Base-by-base conservation (phyloP, 2,888 invertebrate genomes). In the Thera obeliscata region DNA sequence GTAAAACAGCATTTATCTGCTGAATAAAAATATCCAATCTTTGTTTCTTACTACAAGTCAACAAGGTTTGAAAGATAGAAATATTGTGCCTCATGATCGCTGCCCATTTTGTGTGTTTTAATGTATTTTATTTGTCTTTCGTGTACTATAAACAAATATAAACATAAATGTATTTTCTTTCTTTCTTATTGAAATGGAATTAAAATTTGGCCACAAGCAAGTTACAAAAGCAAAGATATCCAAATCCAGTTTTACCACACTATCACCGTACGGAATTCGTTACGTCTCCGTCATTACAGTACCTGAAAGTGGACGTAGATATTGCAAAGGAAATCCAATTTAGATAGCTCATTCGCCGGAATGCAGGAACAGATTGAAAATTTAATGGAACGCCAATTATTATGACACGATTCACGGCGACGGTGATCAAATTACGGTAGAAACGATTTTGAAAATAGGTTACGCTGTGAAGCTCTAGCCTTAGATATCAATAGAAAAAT, bases 371-470 rank as follows among this genome's bases (percentile, higher is more conserved):
- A 72, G 75, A 73, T 72, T 75, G 75, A 72, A 70, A 80, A 85
- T 85, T 82, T 83, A 87, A 87, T 87, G 80, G 83, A 83, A 81
- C 79, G 80, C 78, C 86, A 85, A 86, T 87, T 87, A 87, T 69
- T 87, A 87, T 69, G 69, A 72, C 33, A 59, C 43, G 67, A 64
- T 66, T 69, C 54, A 67, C 38, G 65, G 48, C 22, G 56, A n/a
- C 35, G 35, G 33, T 61, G 38, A 61, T 55, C 54, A 59, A 36
- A 56, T 61, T 48, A 48, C 36, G 35, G 35, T 12, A 9, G 12
- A 35, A 48, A 12, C 12, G 35, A 55, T 63, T 49, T 62, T 41
- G 38, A 12, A 56, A 41, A 56, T 52, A 22, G 2, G 50, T 12
- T 7, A 50, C 22, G 6, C 22, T 50, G 6, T 50, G 43, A 46